Evolutionary conservation across 1,140 invertebrate genomes (phyloP), one percentile per base, ranked within the genome.

Genomic region (Trissolcus basalis): DNA sequence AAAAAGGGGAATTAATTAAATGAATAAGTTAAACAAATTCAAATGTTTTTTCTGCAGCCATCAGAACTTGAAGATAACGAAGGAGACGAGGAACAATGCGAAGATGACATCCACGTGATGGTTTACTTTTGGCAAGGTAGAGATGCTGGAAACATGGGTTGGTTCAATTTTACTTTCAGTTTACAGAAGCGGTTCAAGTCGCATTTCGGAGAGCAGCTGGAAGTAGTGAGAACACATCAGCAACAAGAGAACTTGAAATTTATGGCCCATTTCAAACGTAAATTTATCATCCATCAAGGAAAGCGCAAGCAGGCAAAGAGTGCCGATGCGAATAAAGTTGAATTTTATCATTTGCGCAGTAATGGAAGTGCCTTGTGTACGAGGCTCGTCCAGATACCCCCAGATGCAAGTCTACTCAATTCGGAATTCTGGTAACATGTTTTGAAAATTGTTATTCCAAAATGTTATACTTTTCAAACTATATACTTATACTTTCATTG

Each of bases 51-150:
- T 72, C 60, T 50, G 19, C 33, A 87, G 86, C 86, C 85, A 36
- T 64, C 86, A n/a, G 86, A 90, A 19, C 83, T 89, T n/a, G 90
- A 92, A 61, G 92, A 93, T 63, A 90, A 91, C 41, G 92, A 93
- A 64, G 90, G 90, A 12, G 91, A 91, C 1, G 92, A 91, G 1
- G 92, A 94, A 36, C 91, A 91, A 43, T 90, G 91, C 39, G 94
- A 96, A 81, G 96, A 97, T 80, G 95, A 98, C 84, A 96, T 95
- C 77, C 95, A 98, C 82, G 98, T 96, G 89, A 96, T 98, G 35
- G 97, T 99, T 7, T 99, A 99, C 86, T 99, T 99, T 88, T 99
- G 98, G 98, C 98, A 99, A 90, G 97, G 97, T 0, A 89, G 98
- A 71, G 94, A 98, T 82, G 97, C 98, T 2, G 94, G 95, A 45